Base-by-base conservation (phyloP, 2,797 vertebrate genomes). In the Channallabes apus region DNA sequence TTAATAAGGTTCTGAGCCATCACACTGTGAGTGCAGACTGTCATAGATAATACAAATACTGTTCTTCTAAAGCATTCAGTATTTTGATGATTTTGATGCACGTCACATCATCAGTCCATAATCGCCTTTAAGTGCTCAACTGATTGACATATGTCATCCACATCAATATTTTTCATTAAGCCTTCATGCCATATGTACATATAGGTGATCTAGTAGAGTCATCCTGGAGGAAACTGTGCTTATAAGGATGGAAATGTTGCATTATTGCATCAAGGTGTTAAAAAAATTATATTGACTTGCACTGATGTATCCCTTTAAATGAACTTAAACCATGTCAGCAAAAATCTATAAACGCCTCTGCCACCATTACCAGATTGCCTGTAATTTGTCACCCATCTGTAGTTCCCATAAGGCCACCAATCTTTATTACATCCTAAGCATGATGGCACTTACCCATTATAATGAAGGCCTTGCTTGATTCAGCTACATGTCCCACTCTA, bases 401-500 rank as follows among this genome's bases (percentile, higher is more conserved):
- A 76, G 14, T 56, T 76, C 59, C 29, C 20, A 15, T 61, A 59
- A 35, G 29, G 29, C 20, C 75, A 35, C 54, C 29, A 24, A 32
- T 59, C 56, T 78, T 56, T 78, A 59, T 35, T 61, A 24, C 56
- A 18, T 22, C 29, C 56, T 24, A 35, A 78, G 6, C 75, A 22
- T 77, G 56, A 35, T 35, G 72, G 54, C 72, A 75, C 54, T 51
- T 75, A 24, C 46, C 46, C 46, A 75, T 75, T 75, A 56, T 29
- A 56, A 56, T 32, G 14, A 29, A 32, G 54, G 54, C 29, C 54
- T 82, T 82, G 81, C 80, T 41, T 82, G 88, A 84, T 85, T 71
- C 71, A 84, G 69, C 73, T 67, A 78, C 38, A 83, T 76, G 2
- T 8, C n/a, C 41, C 41, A 29, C 56, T 76, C 68, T 68, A 59